phyloP scores from a whole-genome alignment of 2,113 vertebrate genomes.

The Orthonyx spaldingii region DNA sequence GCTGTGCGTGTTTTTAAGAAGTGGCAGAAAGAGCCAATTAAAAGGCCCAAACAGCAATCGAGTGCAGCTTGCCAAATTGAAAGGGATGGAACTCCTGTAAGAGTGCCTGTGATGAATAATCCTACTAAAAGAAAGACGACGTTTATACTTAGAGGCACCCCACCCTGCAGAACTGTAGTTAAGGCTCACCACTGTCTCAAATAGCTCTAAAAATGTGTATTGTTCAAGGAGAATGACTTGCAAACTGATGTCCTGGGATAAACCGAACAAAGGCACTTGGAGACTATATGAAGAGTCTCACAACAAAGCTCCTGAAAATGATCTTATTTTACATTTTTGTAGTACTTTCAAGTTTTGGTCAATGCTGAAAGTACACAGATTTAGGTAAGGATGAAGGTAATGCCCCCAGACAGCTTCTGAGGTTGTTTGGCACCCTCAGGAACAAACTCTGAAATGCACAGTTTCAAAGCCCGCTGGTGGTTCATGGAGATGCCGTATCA shows the following conservation, averaged over 20 bases:
- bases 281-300: neutral
- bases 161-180: neutral
- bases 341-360: neutral
- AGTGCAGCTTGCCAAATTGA: neutral
- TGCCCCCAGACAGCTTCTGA: neutral
- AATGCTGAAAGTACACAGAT: neutral
- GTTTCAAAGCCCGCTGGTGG: neutral
- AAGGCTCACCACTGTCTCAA: neutral
- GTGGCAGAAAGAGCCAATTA: neutral
- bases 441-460: neutral
- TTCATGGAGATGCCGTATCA: neutral
- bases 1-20: neutral
- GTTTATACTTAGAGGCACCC: neutral
- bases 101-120: neutral
- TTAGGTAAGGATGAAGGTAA: neutral
- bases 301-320: neutral
- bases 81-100: neutral
- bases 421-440: neutral
- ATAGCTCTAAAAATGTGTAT: neutral
- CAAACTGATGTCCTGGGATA: neutral
- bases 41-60: neutral
- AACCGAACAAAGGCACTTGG: neutral
- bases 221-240: neutral
- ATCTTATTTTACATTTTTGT: neutral
- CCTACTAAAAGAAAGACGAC: neutral